phyloP scores from a whole-genome alignment of 2,888 invertebrate species.

The Deilephila elpenor region DNA sequence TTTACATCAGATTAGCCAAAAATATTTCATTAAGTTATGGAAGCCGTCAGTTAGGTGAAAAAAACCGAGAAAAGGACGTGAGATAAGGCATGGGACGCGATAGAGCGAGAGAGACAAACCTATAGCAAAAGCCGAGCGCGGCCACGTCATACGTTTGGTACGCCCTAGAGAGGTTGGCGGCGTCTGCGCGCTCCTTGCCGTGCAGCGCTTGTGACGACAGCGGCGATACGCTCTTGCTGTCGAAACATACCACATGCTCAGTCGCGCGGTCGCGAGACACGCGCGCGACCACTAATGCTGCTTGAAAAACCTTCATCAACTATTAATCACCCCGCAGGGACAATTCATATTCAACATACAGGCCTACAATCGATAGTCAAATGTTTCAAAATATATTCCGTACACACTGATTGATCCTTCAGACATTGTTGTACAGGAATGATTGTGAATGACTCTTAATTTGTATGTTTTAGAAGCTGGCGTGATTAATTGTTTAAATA shows the following conservation, averaged over 20 bases:
- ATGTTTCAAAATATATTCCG: neutral
- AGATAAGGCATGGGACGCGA: constrained; percentile 44
- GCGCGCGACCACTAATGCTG: neutral
- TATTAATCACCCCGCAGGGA: neutral
- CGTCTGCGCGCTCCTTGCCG: constrained; percentile 56
- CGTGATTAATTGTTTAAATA: neutral
- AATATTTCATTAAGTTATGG: neutral
- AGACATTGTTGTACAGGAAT: neutral
- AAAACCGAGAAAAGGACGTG: constrained; percentile 37
- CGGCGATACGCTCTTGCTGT: constrained; percentile 77
- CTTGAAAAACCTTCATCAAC: neutral
- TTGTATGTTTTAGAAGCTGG: neutral
- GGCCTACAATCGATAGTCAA: neutral
- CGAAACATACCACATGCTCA: constrained; percentile 44
- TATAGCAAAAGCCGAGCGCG: constrained; percentile 67
- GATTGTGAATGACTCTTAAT: neutral
- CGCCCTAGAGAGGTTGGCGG: constrained; percentile 57
- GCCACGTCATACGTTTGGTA: constrained; percentile 59
- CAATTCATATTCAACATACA: neutral
- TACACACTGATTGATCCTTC: neutral
- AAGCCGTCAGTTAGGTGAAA: neutral
- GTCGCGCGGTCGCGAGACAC: neutral
- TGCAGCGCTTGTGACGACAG: constrained; percentile 70
- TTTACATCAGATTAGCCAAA: too few relatives aligned
- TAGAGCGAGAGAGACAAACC: constrained; percentile 70